phyloP scores from a whole-genome alignment of 2,113 vertebrate genomes.

The human (Homo sapiens) region GRCh38 chr3:177058001-177058500 shows the following conservation, averaged over 20 bases:
- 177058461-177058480: constrained; percentile 39
- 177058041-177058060: background rate
- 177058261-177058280: background rate
- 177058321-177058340: rapidly evolving
- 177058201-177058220: background rate
- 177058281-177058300: background rate
- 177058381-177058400: background rate
- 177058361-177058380: background rate
- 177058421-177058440: background rate
- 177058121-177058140: background rate
- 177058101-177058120: background rate
- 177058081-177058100: background rate
- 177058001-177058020: background rate
- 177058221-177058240: background rate
- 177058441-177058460: background rate
- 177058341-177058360: background rate
- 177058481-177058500: background rate
- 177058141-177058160: background rate
- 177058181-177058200: background rate
- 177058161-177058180: background rate
- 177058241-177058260: background rate
- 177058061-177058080: background rate
- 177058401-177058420: background rate
- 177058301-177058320: background rate
- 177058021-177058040: background rate